Percentiles rank a stretch among this genome's conserved stretches.
phyloP scores from a whole-genome alignment of 2,113 vertebrate species.

The Ivindomyrus marchei region DNA sequence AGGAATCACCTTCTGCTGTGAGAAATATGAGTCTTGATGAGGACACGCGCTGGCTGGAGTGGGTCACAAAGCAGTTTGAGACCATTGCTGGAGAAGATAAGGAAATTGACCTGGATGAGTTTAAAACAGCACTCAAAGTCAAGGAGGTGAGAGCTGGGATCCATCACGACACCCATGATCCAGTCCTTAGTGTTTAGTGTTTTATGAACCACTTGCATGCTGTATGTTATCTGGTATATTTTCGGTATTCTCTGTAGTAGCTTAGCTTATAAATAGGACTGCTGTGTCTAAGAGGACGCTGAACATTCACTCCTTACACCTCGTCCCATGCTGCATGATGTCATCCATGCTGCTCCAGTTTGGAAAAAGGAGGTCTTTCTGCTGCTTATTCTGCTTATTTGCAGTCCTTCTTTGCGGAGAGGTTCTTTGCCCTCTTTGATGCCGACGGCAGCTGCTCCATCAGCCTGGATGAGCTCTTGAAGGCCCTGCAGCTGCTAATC shows the following conservation, averaged over 20 bases:
- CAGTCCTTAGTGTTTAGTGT: not conserved
- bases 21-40: slow-evolving; percentile 60
- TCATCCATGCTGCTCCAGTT: not conserved
- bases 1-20: not conserved
- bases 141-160: slow-evolving; percentile 71
- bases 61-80: slow-evolving; percentile 74
- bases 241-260: not conserved
- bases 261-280: not conserved
- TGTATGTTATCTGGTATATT: not conserved
- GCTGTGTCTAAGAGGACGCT: not conserved
- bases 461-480: slow-evolving; percentile 72
- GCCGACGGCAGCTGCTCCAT: slow-evolving; percentile 72
- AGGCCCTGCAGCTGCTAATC: slow-evolving; percentile 69
- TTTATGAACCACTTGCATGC: not conserved
- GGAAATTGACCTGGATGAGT: slow-evolving; percentile 72
- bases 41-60: slow-evolving; percentile 72
- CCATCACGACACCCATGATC: not conserved
- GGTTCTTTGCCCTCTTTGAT: slow-evolving; percentile 80
- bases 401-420: slow-evolving; percentile 83
- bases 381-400: slow-evolving; percentile 15
- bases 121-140: slow-evolving; percentile 73
- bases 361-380: not conserved
- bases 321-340: not conserved
- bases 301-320: not conserved
- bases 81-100: slow-evolving; percentile 67